Evolutionary conservation across 1,140 invertebrate genomes (phyloP), one percentile per base, ranked within the genome.

Genomic region (Drosophila ercepeae): DNA sequence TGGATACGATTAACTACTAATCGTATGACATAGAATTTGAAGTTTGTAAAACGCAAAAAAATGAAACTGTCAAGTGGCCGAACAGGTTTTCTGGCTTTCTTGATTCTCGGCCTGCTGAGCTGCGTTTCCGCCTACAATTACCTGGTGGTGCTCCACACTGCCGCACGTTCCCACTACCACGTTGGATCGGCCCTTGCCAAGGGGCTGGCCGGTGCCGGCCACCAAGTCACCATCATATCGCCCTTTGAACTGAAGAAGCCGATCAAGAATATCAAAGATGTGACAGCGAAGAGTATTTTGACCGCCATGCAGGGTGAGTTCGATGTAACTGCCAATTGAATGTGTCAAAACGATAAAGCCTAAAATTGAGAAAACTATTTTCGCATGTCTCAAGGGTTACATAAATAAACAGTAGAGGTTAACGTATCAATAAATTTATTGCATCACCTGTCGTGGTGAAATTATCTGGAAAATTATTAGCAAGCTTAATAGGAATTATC

Each of bases 191-290:
- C 90, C 0, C 52, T 94, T 45, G 92, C 93, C 75, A 93, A 93
- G 59, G 93, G 91, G 8, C 53, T 95, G 16, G 94, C 92, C 0
- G 72, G 54, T 9, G 91, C 90, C 25, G 94, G 94, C 4, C 94
- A 95, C 63, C 89, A 93, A 25, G 91, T 95, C 2, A 93, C 93
- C 1, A 79, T 94, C 0, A 75, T 94, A 0, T 93, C 92, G 49
- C 75, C 92, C 2, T 94, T 93, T 68, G 89, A 92, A 0, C 78
- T 92, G 3, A 92, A 92, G 48, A 89, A 86, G 32, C 89, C 91
- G 0, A 60, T 92, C 2, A 75, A 91, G 2, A 94, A 94, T 70
- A 93, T 93, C 36, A 91, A 75, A 3, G 93, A 94, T 68, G 72
- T 94, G n/a, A 16, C 60, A 0, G 41, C 69, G 14, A 69, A 73